Base-by-base conservation (phyloP, 2,113 vertebrate genomes). In the Enhydra lutris region DNA sequence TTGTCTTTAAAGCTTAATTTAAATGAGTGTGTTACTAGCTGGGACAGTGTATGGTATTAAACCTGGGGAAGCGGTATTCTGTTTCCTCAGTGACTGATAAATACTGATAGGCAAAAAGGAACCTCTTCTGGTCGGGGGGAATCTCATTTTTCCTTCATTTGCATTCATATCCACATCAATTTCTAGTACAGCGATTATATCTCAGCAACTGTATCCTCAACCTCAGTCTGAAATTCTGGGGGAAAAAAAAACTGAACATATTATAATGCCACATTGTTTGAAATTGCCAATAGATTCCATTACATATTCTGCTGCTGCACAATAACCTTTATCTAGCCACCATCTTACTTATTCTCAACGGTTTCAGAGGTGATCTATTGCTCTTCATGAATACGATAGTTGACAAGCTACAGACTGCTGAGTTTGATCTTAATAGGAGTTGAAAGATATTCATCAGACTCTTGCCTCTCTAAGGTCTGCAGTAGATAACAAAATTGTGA, bases 1-100 rank as follows among this genome's bases (percentile, higher is more conserved):
- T 98, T 97, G 78, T 74, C 91, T 97, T 97, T 95, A 98, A 98
- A 97, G 97, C 89, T 42, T 96, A 93, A 98, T 97, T 97, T 89
- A 95, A 98, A 97, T 81, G 73, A 98, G 96, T 95, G 55, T 97
- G 39, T 92, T 95, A 74, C 95, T 90, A 93, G 63, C 86, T 92
- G 63, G 96, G 45, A 63, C 80, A 92, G 29, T 15, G 17, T 21
- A 84, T 69, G 20, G 18, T 20, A 73, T 92, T 61, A 89, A 94
- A 52, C 92, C 93, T 67, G 47, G 57, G 36, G 26, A 86, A 89
- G 45, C 0, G 73, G 8, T 24, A 52, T 59, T 79, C n/a, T 92
- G 24, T 81, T 95, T 96, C 36, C 94, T 89, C 52, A 61, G 6
- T 92, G 29, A 47, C 50, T 87, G 74, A 83, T 73, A 79, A 18